Conservation (phyloP, 2,113 vertebrate species). For the Larimichthys polyactis region DNA sequence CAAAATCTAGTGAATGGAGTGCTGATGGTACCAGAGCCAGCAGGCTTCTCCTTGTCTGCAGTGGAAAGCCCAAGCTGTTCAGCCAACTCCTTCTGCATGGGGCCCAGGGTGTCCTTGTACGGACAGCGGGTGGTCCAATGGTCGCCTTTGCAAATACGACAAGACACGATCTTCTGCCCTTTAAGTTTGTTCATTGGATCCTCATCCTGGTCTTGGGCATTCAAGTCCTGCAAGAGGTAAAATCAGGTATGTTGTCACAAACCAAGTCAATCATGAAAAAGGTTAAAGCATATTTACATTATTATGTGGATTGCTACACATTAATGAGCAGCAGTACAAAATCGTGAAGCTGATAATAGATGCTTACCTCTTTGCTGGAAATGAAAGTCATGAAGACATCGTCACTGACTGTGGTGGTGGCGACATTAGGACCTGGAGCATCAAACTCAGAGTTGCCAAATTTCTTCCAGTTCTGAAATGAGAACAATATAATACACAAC, state of each 20-base stretch:
- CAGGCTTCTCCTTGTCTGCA: conserved; percentile 91
- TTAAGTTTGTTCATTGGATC: conserved; percentile 98
- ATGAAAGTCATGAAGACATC: conserved; percentile 98
- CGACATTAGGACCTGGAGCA: conserved; percentile 92
- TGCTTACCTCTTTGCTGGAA: conserved; percentile 93
- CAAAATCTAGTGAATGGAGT: neutral
- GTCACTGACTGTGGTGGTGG: conserved; percentile 96
- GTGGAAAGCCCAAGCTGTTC: conserved; percentile 95
- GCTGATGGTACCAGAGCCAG: conserved; percentile 82
- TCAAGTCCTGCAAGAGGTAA: conserved; percentile 87
- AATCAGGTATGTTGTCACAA: neutral
- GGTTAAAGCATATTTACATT: neutral
- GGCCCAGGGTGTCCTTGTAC: conserved; percentile 96
- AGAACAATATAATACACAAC: neutral
- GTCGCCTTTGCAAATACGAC: conserved; percentile 97
- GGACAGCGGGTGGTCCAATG: conserved; percentile 98
- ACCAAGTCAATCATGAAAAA: neutral
- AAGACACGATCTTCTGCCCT: conserved; percentile 97
- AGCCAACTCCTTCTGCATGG: conserved; percentile 98
- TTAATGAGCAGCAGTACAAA: neutral
- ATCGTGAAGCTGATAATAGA: no score
- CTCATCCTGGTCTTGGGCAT: conserved; percentile 93
- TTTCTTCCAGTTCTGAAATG: conserved; percentile 95
- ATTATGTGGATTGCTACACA: neutral
- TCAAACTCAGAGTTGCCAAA: conserved; percentile 96